Base-by-base conservation (phyloP, 30 jellyfish, hydroid and myxozoan species). In the Chironex yamaguchii region DNA sequence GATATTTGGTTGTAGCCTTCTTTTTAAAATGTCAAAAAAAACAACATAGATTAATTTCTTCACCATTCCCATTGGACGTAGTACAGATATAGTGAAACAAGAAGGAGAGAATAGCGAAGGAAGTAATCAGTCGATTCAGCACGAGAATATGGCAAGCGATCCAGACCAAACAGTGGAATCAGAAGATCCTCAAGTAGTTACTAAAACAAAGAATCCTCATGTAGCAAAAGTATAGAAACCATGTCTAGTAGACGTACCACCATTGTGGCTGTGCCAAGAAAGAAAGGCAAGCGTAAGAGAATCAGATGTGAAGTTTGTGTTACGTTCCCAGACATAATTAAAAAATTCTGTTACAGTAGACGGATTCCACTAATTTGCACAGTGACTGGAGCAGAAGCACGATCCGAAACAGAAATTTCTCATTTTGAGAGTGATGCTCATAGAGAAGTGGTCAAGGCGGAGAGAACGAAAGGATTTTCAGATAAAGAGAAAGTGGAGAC, bases 101-200 rank as follows among this genome's bases (percentile, higher is more conserved):
- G 31, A 64, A 64, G 78, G 78, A 25, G 78, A 64, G 78, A 64
- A 64, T 64, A 64, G 78, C 78, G 78, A 12, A 64, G 78, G 31
- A 64, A 64, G 78, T 64, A 28, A 4, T 64, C 78, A 64, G 51
- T 64, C 78, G 78, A 64, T 64, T 64, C 78, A 64, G 78, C 63
- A 25, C 78, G 78, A 64, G 62, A 64, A 64, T 64, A 64, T 4
- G 63, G 62, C 52, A 64, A 64, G 62, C 78, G 63, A 64, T 64
- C 78, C 72, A 54, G 78, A 64, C 62, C 78, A 64, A 64, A 64
- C 78, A 64, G 78, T 25, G 51, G 78, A 64, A 64, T 64, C 78
- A 64, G 78, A 64, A 64, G 78, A 4, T 64, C 20, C 63, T 64
- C 78, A 4, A 12, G 78, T 64, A 64, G 78, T 64, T 64, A 64